Evolutionary conservation across 1,140 invertebrate genomes (phyloP).

Genomic region (Orchestia grillus): DNA sequence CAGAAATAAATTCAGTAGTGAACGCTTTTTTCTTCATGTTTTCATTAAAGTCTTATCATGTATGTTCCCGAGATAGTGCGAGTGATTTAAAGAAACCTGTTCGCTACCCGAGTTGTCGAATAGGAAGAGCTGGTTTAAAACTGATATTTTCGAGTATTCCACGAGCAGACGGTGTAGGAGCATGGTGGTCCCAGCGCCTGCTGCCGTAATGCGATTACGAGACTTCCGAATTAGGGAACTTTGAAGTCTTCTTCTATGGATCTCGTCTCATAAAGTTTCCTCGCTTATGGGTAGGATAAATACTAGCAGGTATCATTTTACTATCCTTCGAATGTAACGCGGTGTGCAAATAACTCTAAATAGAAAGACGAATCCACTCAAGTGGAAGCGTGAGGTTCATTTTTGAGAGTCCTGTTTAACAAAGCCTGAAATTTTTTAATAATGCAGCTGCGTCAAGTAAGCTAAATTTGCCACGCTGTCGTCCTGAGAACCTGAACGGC

Average conservation of each 20-base stretch:
- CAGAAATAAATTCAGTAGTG: not conserved
- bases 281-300: too few species aligned
- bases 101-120: not conserved
- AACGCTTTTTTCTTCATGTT: not conserved
- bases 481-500: not conserved
- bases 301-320: too few species aligned
- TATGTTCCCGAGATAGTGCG: not conserved
- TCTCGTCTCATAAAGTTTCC: too few species aligned
- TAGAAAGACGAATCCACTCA: too few species aligned
- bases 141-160: not conserved
- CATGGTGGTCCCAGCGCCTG: not conserved
- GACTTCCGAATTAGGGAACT: not conserved
- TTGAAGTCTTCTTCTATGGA: too few species aligned
- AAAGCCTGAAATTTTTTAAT: not conserved
- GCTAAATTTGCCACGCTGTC: not conserved
- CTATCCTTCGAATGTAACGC: too few species aligned
- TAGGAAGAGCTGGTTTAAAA: not conserved
- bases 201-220: not conserved
- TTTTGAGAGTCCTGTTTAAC: not conserved
- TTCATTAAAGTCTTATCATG: not conserved
- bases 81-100: not conserved
- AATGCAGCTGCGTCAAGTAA: not conserved
- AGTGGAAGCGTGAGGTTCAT: not conserved
- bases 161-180: not conserved
- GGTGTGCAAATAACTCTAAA: too few species aligned